Evolutionary conservation across 2,797 vertebrate species (phyloP), one percentile per base, ranked within the genome.

Genomic region (Coendou prehensilis): DNA sequence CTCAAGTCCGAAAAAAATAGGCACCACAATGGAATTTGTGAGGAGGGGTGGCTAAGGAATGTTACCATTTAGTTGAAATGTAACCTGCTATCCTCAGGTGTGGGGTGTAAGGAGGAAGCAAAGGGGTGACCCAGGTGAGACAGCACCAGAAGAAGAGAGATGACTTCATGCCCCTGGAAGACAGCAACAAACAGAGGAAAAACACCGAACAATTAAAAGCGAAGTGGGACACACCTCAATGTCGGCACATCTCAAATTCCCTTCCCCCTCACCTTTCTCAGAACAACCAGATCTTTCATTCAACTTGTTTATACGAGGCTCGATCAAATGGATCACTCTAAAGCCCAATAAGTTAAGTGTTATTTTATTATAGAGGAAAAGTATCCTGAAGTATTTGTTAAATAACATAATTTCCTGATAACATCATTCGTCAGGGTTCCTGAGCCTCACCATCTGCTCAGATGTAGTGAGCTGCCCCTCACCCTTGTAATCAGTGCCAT

Each of bases 361-460:
- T 59, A 89, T 61, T 98, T 98, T 97, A 97, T 97, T 98, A 33
- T 63, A 96, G 73, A 94, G 80, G 87, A 94, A 97, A 95, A 97
- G 94, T 95, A 96, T 87, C 67, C 37, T 57, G 63, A 96, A 94
- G 71, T 56, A 86, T 90, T 50, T 97, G 83, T 97, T 97, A 96
- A 95, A 94, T 94, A 95, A 94, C 71, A 95, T 63, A 83, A 93
- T 92, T 92, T 95, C 45, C 73, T 80, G 92, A 96, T 64, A 96
- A 87, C 89, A 87, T 90, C 37, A 76, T 57, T 54, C n/a, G 50
- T 84, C 33, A 78, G 94, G 85, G 45, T 76, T 80, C 63, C 28
- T 33, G 61, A 76, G 79, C 33, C 64, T 75, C 57, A 30, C 18
- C 28, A 83, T 59, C 61, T 87, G 69, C 52, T 85, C 71, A 87